Base-by-base conservation (phyloP, 1,140 invertebrate genomes). In the Meloidogyne floridensis region DNA sequence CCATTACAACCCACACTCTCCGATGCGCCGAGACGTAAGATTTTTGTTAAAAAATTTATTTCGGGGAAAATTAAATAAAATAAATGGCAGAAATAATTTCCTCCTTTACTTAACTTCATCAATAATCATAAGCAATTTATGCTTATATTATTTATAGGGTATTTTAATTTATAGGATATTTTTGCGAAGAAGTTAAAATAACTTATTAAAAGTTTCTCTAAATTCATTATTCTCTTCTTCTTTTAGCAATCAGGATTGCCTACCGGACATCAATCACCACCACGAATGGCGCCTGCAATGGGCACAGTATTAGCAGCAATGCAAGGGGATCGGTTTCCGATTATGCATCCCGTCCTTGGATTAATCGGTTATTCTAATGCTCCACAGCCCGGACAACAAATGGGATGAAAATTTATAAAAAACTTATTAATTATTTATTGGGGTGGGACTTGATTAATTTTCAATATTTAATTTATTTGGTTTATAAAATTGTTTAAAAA, bases 341-440 rank as follows among this genome's bases (percentile, higher is more conserved):
- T 78, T n/a, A 78, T 53, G 8, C 11, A 54, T 42, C 76, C 76
- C 4, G 76, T 42, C 4, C 47, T 78, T 10, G 76, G 76, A 32
- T 8, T 78, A 54, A 43, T 78, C 54, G 76, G 56, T 42, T 78
- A 78, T 32, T 73, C 76, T 9, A 77, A 77, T 32, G 32, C 32
- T 32, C 32, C 32, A 32, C 56, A 70, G 54, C 54, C 43, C 76
- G 2, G 8, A 77, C 15, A 77, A 77, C 47, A 77, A 18, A 77
- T 10, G 6, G 13, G 7, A 73, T 54, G 7, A 75, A 51, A 75
- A 20, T 75, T 75, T 15, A 69, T 69, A 18, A 15, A 69, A 15
- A 69, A 69, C 18, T 69, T 69, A 15, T 69, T 69, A 69, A 69
- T 15, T 69, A 69, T 15, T 69, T 69, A 15, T 15, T 69, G 13